Base-by-base conservation (phyloP, 2,797 vertebrate species). In the Sylvilagus floridanus region DNA sequence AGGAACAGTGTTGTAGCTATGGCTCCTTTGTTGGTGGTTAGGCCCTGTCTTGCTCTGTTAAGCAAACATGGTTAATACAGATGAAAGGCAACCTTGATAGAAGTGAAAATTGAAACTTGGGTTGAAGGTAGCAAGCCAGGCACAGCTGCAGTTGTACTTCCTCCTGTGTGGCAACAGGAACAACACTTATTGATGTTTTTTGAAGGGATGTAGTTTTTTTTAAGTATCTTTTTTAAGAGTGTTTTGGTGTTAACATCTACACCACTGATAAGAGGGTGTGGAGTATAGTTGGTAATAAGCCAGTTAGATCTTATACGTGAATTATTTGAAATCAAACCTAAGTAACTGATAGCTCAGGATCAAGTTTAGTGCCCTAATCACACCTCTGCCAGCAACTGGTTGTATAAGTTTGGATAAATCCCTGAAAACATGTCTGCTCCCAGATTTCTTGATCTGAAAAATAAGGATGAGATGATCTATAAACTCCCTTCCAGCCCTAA, bases 41-140 rank as follows among this genome's bases (percentile, higher is more conserved):
- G 95, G 47, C 14, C 93, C 73, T 22, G 84, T 91, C 94, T 95
- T 96, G 93, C 90, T 47, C 92, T 91, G 85, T 90, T 96, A 89
- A 97, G 95, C 92, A 87, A 62, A 83, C 4, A 79, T 13, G 1
- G 93, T 97, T 87, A 94, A 95, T 96, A 91, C 79, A 95, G 97
- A 96, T 84, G 0, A 98, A 98, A 98, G 98, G 97, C 97, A 97
- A 97, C 95, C 96, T 97, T 98, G 63, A 97, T 97, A 97, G 98
- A 98, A 98, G 98, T 98, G 97, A 98, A 98, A 98, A 98, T 97
- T 97, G 98, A 98, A 98, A 98, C 98, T 97, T 76, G 93, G 96
- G 97, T 97, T 96, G 98, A 98, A 97, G 97, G 97, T 32, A 96
- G 85, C 96, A 88, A 90, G 57, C 88, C 94, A 97, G 88, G 97